Base-by-base conservation (phyloP, 92 coral and sea anemone genomes). In the Pocillopora grandis region DNA sequence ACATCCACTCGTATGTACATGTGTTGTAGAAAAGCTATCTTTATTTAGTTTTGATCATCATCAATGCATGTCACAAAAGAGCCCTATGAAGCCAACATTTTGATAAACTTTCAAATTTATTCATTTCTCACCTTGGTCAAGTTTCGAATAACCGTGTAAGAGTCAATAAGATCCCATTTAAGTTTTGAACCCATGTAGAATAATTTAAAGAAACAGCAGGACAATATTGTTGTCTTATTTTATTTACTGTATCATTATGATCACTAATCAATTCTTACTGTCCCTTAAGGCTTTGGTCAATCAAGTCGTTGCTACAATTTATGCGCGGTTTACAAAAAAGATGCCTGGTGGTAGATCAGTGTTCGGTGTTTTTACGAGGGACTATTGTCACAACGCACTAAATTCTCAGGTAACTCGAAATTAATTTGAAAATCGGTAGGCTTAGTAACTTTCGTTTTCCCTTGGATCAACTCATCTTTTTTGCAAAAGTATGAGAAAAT, bases 301-400 rank as follows among this genome's bases (percentile, higher is more conserved):
- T 75, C 93, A 89, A 90, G 95, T 92, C 20, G 93, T 89, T 63
- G 93, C 95, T 55, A 92, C 95, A 35, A 78, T 90, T 31, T 89
- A 83, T 48, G 91, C 92, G 11, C 92, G 93, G 65, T 92, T 87
- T 85, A 75, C 57, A 37, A 92, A 87, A 64, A 16, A 80, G 49
- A 83, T 92, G 17, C 95, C 95, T 13, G 68, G 65, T 10, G 95
- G 95, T 9, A 68, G 78, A 61, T 27, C 89, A 52, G 90, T 92
- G 17, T 92, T 67, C 87, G 95, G 95, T 21, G 93, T 92, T 0
- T 92, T 92, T 52, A 92, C 95, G 0, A 87, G 93, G 42, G 95
- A 92, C 72, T 92, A 80, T 86, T 86, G 82, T 5, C 12, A 16
- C 58, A 87, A 89, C 56, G 74, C 93, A 31, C 58, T 92, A 18